A percentile compares a stretch with the other conserved stretches of the same genome.
Conservation (phyloP, 2,113 vertebrate species). For the Amia ocellicauda region DNA sequence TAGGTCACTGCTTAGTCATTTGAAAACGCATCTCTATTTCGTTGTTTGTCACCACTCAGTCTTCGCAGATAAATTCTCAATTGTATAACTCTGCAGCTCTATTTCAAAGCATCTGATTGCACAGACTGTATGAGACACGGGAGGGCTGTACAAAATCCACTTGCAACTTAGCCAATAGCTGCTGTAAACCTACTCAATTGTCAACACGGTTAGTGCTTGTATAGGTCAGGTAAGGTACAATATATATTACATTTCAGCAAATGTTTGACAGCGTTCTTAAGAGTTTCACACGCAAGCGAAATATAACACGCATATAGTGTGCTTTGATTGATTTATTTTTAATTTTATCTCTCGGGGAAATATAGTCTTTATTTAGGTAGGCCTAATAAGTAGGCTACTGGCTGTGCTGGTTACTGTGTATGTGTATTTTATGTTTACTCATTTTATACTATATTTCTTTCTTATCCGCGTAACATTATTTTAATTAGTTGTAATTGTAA, state of each 20-base stretch:
- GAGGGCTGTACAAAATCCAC: neutral
- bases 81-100: neutral
- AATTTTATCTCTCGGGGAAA: no score
- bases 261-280: neutral
- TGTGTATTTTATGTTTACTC: no score
- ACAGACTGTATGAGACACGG: neutral
- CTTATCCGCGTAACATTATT: no score
- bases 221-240: neutral
- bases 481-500: no score
- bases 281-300: constrained; percentile 1
- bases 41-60: no score
- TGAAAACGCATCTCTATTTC: neutral
- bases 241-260: neutral
- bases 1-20: neutral
- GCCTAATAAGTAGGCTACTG: no score
- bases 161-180: neutral
- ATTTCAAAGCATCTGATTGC: neutral
- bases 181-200: neutral
- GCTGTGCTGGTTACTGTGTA: no score
- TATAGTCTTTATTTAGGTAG: no score
- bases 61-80: no score
- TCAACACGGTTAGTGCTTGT: neutral
- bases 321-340: no score
- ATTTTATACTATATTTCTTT: no score
- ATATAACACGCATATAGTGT: no score